Base-by-base conservation (phyloP, 1,140 invertebrate genomes). In the Drosophila lacteicornis region DNA sequence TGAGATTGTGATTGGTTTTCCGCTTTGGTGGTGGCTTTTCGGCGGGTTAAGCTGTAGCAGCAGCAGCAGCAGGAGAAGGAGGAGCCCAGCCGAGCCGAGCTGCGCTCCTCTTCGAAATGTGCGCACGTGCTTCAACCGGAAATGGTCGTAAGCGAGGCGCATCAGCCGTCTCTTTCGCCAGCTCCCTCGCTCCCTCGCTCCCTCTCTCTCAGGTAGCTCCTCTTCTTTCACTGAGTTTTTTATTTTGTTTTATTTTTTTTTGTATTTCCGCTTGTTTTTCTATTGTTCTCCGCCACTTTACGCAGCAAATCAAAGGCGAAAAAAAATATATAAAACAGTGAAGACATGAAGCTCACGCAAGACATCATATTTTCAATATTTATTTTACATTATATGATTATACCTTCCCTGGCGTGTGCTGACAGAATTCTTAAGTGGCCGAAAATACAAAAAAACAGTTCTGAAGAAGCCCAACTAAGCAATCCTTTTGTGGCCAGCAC, bases 121-220 rank as follows among this genome's bases (percentile, higher is more conserved):
- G 70, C 70, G 90, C 90, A 91, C 90, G 90, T 91, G 90, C 90
- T 91, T 81, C 82, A 81, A 91, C 90, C 90, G 90, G 90, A 91
- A 91, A 90, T 68, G 85, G 78, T 69, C 81, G 84, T 88, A 88
- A 90, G 81, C 84, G 81, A 90, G 84, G 85, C 85, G 84, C 84
- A 85, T 90, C 84, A 71, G 58, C 82, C 51, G 66, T 68, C 82
- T 66, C 78, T 47, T 58, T 75, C 66, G 42, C 73, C 62, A 53
- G n/a, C 58, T 55, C 63, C 42, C 82, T 57, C 67, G n/a, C 58
- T 55, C 63, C 42, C 82, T 57, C 67, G 46, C 56, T 66, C 55
- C 30, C 22, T 51, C 74, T 53, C 46, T 19, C 43, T 11, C 22
- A 36, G 19, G 40, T 69, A 51, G 61, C 59, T 47, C 77, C 55